phyloP scores from a whole-genome alignment of 1,140 invertebrate species.

The Oncopeltus fasciatus region DNA sequence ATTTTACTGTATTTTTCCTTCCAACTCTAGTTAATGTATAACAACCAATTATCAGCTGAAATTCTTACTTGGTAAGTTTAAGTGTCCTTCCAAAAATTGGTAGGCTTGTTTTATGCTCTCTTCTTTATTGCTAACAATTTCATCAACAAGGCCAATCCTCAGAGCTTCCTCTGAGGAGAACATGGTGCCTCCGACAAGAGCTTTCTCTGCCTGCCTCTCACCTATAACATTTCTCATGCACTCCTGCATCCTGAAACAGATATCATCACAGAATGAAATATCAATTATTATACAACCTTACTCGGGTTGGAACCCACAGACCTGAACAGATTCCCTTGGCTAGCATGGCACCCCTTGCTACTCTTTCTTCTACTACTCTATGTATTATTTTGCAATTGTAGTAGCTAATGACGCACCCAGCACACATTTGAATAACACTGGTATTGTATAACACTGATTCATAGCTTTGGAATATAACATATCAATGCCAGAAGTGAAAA shows the following conservation, averaged over 20 bases:
- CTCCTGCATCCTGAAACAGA: slow-evolving; percentile 43
- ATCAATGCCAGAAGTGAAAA: too few species aligned
- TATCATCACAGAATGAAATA: too few species aligned
- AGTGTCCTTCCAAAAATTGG: slow-evolving; percentile 45
- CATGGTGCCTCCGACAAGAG: slow-evolving; percentile 53
- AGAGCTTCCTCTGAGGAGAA: slow-evolving; percentile 61
- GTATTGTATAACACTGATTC: too few species aligned
- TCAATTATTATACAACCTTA: too few species aligned
- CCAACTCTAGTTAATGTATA: not conserved
- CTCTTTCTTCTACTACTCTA: too few species aligned
- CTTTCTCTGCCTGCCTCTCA: slow-evolving; percentile 50
- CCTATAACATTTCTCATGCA: slow-evolving; percentile 39
- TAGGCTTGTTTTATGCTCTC: slow-evolving; percentile 49
- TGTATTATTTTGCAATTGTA: too few species aligned
- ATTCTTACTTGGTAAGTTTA: slow-evolving; percentile 40
- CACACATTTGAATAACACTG: too few species aligned
- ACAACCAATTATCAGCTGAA: not conserved
- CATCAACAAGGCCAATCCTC: slow-evolving; percentile 59
- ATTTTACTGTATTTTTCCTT: not conserved
- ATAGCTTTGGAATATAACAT: too few species aligned
- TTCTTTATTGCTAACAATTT: slow-evolving; percentile 48
- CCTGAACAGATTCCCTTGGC: too few species aligned
- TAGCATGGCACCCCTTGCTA: too few species aligned
- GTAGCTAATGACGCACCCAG: too few species aligned
- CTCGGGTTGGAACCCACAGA: too few species aligned